Percentiles rank a stretch among this genome's conserved stretches.
phyloP scores from a whole-genome alignment of 2,888 invertebrate genomes.

The Chromoteleia sp. region DNA sequence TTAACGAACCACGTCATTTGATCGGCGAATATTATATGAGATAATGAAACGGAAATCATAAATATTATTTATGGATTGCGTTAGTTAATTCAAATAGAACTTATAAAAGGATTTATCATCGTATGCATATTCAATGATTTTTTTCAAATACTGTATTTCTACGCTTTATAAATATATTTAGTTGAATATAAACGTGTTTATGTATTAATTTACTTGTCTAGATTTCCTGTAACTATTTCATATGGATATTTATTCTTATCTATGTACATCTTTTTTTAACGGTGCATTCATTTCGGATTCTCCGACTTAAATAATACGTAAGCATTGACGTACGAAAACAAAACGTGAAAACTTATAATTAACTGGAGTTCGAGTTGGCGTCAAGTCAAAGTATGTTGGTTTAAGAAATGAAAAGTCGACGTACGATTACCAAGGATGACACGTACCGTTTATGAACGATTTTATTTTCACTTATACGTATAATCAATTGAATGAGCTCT shows the following conservation, averaged over 20 bases:
- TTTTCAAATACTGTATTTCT: constrained; percentile 20
- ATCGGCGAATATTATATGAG: constrained; percentile 50
- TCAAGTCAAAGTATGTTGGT: too few species aligned
- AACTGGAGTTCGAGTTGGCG: too few species aligned
- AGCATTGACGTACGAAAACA: too few species aligned
- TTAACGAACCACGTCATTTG: constrained; percentile 38
- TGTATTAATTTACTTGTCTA: constrained; percentile 25
- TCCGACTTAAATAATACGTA: neutral
- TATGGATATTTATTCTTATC: constrained; percentile 24
- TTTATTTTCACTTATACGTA: too few species aligned
- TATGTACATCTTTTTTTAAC: neutral
- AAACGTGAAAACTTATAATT: too few species aligned
- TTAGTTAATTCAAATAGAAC: constrained; percentile 35
- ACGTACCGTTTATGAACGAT: too few species aligned
- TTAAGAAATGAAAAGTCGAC: too few species aligned
- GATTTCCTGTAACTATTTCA: constrained; percentile 22
- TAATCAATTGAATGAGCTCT: too few species aligned
- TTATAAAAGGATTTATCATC: constrained; percentile 43
- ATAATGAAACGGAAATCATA: constrained; percentile 56
- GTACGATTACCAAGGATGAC: too few species aligned
- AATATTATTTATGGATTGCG: constrained; percentile 53
- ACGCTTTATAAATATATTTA: constrained; percentile 25
- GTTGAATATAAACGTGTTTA: constrained; percentile 10
- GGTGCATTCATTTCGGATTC: constrained; percentile 6
- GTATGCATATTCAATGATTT: constrained; percentile 46